These are phyloP conservation scores for Hydropotes inermis DNA, from an alignment of 2,113 vertebrate genomes.

Conservation along the genomic window DNA sequence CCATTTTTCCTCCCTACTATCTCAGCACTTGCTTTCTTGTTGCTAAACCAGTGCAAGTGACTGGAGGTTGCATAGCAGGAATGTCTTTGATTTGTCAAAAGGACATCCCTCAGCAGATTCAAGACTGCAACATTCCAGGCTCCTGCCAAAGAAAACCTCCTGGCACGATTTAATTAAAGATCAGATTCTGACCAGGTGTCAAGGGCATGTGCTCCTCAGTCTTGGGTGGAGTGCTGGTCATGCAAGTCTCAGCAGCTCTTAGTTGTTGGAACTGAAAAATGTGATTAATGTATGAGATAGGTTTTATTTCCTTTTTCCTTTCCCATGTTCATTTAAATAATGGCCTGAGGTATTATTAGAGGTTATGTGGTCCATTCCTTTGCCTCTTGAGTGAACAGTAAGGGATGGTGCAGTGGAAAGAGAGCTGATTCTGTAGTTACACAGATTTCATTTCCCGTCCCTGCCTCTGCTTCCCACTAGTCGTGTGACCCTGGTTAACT, in stretches of 20 bases:
- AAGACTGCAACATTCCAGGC: constrained; percentile 34
- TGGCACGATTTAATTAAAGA: constrained; percentile 71
- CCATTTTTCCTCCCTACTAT: not conserved
- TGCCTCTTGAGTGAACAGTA: not conserved
- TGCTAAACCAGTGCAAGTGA: constrained; percentile 23
- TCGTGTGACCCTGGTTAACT: not conserved
- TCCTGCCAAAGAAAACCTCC: constrained; percentile 68
- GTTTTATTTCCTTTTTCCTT: constrained; percentile 26
- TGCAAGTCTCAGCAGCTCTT: constrained; percentile 13
- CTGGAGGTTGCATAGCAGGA: not conserved
- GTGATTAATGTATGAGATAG: not conserved
- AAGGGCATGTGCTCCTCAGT: constrained; percentile 45
- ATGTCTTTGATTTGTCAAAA: constrained; percentile 45
- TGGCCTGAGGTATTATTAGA: not conserved
- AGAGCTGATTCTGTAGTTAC: not conserved
- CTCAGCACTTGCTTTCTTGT: constrained; percentile 32
- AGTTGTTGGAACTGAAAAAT: constrained; percentile 26
- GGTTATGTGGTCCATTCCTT: not conserved
- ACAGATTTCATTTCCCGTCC: not conserved
- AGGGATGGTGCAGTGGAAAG: not conserved
- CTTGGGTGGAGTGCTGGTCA: not conserved
- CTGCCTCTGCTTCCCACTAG: not conserved
- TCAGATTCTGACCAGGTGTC: constrained; percentile 54
- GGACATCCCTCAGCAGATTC: constrained; percentile 62
- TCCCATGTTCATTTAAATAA: constrained; percentile 11